Percentiles rank a stretch among this genome's conserved stretches.
Evolutionary conservation across 92 coral and sea anemone genomes (phyloP).

Genomic region (Actinostola sp.): DNA sequence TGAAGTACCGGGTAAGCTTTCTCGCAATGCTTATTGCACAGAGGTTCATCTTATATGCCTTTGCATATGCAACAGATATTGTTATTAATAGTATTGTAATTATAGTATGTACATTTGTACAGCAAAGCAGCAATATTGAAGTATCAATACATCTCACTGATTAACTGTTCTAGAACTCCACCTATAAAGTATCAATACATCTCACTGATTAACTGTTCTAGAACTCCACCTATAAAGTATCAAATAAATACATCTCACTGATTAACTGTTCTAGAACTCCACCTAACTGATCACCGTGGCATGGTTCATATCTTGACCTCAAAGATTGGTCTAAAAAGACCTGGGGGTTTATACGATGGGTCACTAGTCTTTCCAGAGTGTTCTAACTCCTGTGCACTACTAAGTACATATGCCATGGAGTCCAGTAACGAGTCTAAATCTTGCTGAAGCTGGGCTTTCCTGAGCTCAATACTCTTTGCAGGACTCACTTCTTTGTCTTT

Average conservation of each 20-base stretch:
- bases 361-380: slow-evolving; percentile 39
- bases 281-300: background rate
- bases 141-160: background rate
- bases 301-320: slow-evolving; percentile 84
- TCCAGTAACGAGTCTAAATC: slow-evolving; percentile 87
- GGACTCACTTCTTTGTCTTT: slow-evolving; percentile 54
- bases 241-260: background rate
- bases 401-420: slow-evolving; percentile 87
- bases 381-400: slow-evolving; percentile 34
- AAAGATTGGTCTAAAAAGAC: slow-evolving; percentile 86
- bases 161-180: background rate
- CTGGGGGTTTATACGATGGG: slow-evolving; percentile 60
- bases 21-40: no score
- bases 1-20: no score
- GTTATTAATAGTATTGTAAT: no score
- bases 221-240: background rate
- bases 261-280: background rate
- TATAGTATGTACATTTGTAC: background rate
- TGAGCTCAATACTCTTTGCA: slow-evolving; percentile 72
- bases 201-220: background rate
- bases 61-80: background rate
- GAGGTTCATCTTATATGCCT: no score
- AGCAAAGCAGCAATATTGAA: background rate
- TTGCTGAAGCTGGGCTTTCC: slow-evolving; percentile 82
- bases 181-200: background rate